Percentiles rank a stretch among this genome's conserved stretches.
Conservation (phyloP, 2,888 invertebrate genomes). For the Polia nebulosa region DNA sequence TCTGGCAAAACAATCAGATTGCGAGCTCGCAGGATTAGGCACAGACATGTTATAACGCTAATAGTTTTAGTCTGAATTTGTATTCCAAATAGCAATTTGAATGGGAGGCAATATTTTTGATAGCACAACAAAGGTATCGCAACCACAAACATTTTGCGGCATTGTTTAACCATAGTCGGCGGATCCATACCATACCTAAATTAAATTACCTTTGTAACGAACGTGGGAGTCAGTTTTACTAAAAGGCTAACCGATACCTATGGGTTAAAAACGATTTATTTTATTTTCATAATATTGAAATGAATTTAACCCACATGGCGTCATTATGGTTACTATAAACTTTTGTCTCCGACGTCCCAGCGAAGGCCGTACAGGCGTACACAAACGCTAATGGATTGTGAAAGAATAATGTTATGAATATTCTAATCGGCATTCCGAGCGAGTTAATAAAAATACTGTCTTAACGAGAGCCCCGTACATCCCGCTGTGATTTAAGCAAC, state of each 20-base stretch:
- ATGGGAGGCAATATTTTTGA: slow-evolving; percentile 42
- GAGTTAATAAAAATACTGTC: slow-evolving; percentile 89
- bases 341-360: slow-evolving; percentile 68
- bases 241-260: slow-evolving; percentile 46
- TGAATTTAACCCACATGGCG: slow-evolving; percentile 61
- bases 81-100: slow-evolving; percentile 36
- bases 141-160: slow-evolving; percentile 42
- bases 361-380: slow-evolving; percentile 63
- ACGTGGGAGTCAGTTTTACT: slow-evolving; percentile 38
- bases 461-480: slow-evolving; percentile 82
- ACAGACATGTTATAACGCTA: slow-evolving; percentile 58
- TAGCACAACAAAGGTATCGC: slow-evolving; percentile 45
- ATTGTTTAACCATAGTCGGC: slow-evolving; percentile 36
- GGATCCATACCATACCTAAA: slow-evolving; percentile 41
- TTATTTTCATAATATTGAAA: slow-evolving; percentile 51
- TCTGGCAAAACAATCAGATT: slow-evolving; percentile 68
- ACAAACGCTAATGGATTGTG: slow-evolving; percentile 80
- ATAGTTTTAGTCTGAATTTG: slow-evolving; percentile 51
- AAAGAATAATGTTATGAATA: slow-evolving; percentile 86
- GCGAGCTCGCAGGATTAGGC: slow-evolving; percentile 59
- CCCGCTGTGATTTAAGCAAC: slow-evolving; percentile 88
- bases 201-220: slow-evolving; percentile 55
- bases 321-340: slow-evolving; percentile 67
- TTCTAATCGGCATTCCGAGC: slow-evolving; percentile 86
- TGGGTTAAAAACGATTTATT: slow-evolving; percentile 46